Evolutionary conservation across 2,113 vertebrate genomes (phyloP).

Genomic region (Steatornis caripensis): DNA sequence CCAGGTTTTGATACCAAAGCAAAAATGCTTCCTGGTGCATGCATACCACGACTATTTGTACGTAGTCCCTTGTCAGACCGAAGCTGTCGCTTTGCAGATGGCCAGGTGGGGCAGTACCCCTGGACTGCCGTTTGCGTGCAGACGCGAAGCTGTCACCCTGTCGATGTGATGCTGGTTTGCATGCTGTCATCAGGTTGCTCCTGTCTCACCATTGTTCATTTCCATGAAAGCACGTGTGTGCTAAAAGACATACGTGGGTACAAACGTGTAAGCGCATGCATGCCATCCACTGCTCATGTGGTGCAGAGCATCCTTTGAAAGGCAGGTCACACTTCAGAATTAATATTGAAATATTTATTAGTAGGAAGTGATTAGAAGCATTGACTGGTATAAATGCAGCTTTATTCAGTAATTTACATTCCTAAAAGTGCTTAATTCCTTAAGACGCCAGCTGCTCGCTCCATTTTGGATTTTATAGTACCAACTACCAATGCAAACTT

Average conservation of each 20-base stretch:
- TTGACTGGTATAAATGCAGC: neutral
- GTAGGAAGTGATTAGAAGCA: neutral
- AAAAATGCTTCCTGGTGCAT: neutral
- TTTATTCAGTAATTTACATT: neutral
- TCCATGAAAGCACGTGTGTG: neutral
- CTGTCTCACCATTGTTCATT: neutral
- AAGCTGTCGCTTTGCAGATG: neutral
- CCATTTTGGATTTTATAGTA: neutral
- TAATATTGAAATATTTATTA: neutral
- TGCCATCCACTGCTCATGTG: neutral
- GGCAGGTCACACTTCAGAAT: neutral
- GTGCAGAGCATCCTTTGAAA: neutral
- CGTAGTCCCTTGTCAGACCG: rapidly evolving
- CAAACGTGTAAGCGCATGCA: neutral
- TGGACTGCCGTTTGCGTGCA: neutral
- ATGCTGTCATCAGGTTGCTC: neutral
- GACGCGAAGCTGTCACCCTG: neutral
- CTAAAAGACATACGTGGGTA: neutral
- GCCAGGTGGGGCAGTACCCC: rapidly evolving
- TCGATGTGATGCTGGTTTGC: neutral
- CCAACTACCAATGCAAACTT: neutral
- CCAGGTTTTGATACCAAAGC: neutral
- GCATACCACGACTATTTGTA: rapidly evolving
- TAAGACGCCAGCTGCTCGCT: neutral
- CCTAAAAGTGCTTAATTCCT: neutral